Evolutionary conservation across 1,140 invertebrate species (phyloP).

Genomic region (Dendrolimus kikuchii): DNA sequence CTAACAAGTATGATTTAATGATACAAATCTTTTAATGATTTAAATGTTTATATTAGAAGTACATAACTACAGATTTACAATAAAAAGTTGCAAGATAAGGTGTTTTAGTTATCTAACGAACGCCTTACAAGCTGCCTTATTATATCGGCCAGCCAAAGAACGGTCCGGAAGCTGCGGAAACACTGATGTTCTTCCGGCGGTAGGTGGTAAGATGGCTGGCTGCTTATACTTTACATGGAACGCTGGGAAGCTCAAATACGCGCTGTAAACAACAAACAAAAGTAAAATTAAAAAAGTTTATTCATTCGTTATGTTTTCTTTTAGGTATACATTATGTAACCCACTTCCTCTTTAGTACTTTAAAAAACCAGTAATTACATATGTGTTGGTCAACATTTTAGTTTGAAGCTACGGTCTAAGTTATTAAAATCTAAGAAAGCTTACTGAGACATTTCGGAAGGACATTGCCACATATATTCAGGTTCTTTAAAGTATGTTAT

Average conservation of each 20-base stretch:
- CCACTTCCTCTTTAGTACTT: too few relatives aligned
- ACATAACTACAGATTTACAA: neutral
- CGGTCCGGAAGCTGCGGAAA: conserved; percentile 60
- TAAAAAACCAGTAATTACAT: too few relatives aligned
- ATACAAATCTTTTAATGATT: too few relatives aligned
- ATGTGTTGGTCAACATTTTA: too few relatives aligned
- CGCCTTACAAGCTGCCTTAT: conserved; percentile 35
- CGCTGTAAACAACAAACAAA: conserved; percentile 33
- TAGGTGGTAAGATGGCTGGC: conserved; percentile 61
- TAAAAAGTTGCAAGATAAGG: neutral
- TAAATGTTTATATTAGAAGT: too few relatives aligned
- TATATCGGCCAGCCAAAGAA: conserved; percentile 48
- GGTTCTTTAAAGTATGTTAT: conserved; percentile 68
- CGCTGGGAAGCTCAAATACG: conserved; percentile 65
- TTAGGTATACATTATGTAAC: neutral
- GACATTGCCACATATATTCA: conserved; percentile 68
- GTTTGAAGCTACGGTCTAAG: too few relatives aligned
- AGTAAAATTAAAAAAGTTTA: neutral
- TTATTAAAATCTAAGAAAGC: neutral
- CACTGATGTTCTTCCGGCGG: conserved; percentile 43
- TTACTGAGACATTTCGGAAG: conserved; percentile 41
- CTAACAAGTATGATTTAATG: too few relatives aligned
- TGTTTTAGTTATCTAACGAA: conserved; percentile 26
- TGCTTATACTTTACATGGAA: conserved; percentile 70
- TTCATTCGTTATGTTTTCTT: neutral